A percentile compares a stretch with the other conserved stretches of the same genome.
phyloP scores from a whole-genome alignment of 2,113 vertebrate species.

The Ceyx melanurus region DNA sequence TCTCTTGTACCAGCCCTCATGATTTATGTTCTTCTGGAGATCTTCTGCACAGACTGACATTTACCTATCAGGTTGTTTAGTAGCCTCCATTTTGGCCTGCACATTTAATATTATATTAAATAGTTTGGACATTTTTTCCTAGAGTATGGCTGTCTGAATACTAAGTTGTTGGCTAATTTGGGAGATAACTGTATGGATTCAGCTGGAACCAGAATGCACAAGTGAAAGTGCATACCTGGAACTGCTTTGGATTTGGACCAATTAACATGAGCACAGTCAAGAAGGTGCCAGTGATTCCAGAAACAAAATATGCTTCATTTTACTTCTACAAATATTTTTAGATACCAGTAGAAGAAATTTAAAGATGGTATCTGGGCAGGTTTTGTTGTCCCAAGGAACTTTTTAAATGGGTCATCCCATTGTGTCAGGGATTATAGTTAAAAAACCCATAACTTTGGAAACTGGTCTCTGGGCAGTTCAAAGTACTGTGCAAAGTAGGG shows the following conservation, averaged over 20 bases:
- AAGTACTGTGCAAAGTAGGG: background rate
- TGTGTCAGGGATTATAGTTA: background rate
- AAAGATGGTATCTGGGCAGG: background rate
- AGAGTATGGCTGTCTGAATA: background rate
- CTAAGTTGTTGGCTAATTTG: slow-evolving; percentile 19
- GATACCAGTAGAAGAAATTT: background rate
- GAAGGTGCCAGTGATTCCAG: background rate
- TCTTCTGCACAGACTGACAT: background rate
- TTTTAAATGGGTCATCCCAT: background rate
- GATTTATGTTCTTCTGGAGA: background rate
- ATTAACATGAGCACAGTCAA: slow-evolving; percentile 40
- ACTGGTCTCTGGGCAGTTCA: background rate
- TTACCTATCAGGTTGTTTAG: background rate
- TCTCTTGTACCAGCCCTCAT: background rate
- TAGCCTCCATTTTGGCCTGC: background rate
- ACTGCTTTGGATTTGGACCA: background rate
- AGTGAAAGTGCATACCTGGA: background rate
- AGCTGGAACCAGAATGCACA: background rate
- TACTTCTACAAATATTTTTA: slow-evolving; percentile 6
- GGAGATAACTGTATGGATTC: background rate
- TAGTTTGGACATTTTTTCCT: background rate
- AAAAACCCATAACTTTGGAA: background rate
- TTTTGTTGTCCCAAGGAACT: background rate
- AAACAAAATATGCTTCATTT: background rate
- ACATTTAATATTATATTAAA: slow-evolving; percentile 33